Evolutionary conservation across 2,113 vertebrate genomes (phyloP).

Genomic region (Alouatta palliata): DNA sequence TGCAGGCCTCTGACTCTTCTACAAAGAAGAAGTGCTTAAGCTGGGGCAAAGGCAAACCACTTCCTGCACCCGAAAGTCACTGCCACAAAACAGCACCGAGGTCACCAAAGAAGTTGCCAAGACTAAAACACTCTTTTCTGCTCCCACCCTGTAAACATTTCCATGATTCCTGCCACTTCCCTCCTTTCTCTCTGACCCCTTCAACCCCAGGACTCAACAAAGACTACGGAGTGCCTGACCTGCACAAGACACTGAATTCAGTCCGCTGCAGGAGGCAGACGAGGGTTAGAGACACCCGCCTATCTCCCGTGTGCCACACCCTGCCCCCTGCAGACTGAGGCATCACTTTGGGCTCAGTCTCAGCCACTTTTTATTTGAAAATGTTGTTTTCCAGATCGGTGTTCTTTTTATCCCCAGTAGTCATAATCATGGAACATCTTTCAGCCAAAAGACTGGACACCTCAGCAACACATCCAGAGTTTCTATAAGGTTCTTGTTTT

Average conservation of each 20-base stretch:
- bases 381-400: not conserved
- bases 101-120: not conserved
- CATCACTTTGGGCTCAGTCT: not conserved
- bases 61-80: not conserved
- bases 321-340: not conserved
- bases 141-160: too few species aligned
- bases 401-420: not conserved
- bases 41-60: not conserved
- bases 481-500: too few species aligned
- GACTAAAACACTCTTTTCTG: not conserved
- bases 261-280: not conserved
- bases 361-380: not conserved
- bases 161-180: not conserved
- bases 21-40: not conserved
- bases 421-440: not conserved
- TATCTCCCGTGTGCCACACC: too few species aligned
- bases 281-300: not conserved
- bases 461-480: not conserved
- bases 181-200: not conserved
- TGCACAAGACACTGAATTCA: not conserved
- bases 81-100: not conserved
- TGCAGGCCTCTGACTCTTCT: not conserved
- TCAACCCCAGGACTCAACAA: too few species aligned
- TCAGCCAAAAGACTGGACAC: not conserved
- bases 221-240: fast-evolving